Conservation (phyloP, 2,797 vertebrate genomes). For the Mormyrops boulengeri region DNA sequence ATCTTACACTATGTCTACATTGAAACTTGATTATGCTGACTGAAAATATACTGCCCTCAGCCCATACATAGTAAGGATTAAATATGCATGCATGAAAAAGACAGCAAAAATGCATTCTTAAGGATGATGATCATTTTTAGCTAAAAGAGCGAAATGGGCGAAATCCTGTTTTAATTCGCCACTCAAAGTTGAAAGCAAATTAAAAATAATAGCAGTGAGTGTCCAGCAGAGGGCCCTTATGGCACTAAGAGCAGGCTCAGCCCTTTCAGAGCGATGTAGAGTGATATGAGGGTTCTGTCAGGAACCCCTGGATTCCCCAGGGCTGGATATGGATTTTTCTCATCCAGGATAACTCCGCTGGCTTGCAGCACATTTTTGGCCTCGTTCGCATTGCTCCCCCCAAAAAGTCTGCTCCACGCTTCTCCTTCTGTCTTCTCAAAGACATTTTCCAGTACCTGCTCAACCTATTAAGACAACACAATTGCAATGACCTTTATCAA, state of each 20-base stretch:
- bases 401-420: background rate
- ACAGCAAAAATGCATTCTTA: too few relatives aligned
- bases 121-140: background rate
- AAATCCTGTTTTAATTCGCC: background rate
- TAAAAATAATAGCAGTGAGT: background rate
- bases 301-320: slow-evolving; percentile 1
- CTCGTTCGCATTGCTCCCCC: background rate
- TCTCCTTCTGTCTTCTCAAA: background rate
- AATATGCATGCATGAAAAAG: too few relatives aligned
- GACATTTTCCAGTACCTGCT: slow-evolving; percentile 7
- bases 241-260: background rate
- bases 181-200: background rate
- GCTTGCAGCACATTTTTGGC: background rate
- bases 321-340: background rate
- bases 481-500: background rate
- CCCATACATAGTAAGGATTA: too few relatives aligned
- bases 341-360: background rate
- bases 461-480: slow-evolving; percentile 8
- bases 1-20: background rate
- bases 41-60: background rate
- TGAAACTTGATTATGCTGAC: background rate
- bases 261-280: slow-evolving; percentile 1
- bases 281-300: background rate
- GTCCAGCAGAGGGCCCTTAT: background rate
- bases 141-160: background rate